A percentile compares a stretch with the other conserved stretches of the same genome.
phyloP scores from a whole-genome alignment of 1,140 invertebrate species.

The Sinella curviseta region DNA sequence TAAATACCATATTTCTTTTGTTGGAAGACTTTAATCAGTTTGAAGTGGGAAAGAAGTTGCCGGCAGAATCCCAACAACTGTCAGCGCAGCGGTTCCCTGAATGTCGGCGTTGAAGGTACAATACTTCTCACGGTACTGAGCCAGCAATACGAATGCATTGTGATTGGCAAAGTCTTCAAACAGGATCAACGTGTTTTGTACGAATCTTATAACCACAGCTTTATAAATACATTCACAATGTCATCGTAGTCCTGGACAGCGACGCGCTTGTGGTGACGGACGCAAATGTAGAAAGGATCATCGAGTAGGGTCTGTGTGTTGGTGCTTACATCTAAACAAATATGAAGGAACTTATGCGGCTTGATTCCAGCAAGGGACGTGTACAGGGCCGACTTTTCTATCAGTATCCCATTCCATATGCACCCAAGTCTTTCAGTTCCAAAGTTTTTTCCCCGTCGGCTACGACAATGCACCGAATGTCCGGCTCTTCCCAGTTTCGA shows the following conservation, averaged over 20 bases:
- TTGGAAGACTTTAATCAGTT: no score
- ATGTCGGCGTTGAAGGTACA: conserved; percentile 98
- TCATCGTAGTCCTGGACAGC: conserved; percentile 88
- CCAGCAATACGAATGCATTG: conserved; percentile 87
- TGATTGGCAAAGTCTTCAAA: conserved; percentile 96
- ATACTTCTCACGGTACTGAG: conserved; percentile 81
- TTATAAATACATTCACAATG: conserved; percentile 97
- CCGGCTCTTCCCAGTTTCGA: conserved; percentile 88
- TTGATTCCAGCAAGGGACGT: conserved; percentile 91
- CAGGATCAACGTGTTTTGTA: conserved; percentile 84
- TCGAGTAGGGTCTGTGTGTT: conserved; percentile 83
- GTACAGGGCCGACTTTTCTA: conserved; percentile 90
- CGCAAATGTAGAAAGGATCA: conserved; percentile 93
- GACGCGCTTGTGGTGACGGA: conserved; percentile 80
- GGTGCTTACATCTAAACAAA: conserved; percentile 89
- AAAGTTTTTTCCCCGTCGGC: conserved; percentile 94
- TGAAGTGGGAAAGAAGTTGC: no score
- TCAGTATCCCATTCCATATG: conserved; percentile 93
- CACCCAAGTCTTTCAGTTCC: conserved; percentile 89
- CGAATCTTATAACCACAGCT: conserved; percentile 86
- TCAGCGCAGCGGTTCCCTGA: conserved; percentile 91
- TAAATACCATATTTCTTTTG: no score
- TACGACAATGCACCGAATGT: conserved; percentile 89
- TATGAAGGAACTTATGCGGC: conserved; percentile 87
- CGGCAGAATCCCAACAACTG: conserved; percentile 84